Conservation (phyloP, 2,113 vertebrate genomes). For the Coryphaenoides rupestris region DNA sequence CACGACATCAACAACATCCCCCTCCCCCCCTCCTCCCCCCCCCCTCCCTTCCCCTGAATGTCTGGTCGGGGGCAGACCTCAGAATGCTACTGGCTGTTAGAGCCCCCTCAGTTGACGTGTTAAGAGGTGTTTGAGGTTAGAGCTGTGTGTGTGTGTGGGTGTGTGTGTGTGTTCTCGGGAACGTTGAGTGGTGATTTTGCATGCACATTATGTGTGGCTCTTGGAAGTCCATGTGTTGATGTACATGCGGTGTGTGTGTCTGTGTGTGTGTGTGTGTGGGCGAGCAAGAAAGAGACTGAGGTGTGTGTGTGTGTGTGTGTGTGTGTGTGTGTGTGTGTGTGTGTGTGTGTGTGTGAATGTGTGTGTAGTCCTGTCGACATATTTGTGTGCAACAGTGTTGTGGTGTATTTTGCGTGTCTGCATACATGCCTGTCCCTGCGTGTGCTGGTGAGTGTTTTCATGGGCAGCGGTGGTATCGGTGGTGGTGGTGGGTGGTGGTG, state of each 20-base stretch:
- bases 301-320: no score
- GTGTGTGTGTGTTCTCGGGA: slow-evolving; percentile 2
- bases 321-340: no score
- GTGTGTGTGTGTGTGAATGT: neutral
- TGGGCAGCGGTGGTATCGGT: no score
- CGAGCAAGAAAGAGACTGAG: no score
- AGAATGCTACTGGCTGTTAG: slow-evolving; percentile 57
- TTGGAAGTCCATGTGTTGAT: neutral
- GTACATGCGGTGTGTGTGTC: slow-evolving; percentile 5
- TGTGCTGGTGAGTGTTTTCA: no score
- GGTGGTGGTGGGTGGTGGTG: neutral
- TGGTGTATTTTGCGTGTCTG: no score
- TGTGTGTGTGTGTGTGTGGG: slow-evolving; percentile 2
- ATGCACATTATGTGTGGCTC: slow-evolving; percentile 4
- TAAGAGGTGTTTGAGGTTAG: slow-evolving; percentile 64
- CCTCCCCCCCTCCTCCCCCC: slow-evolving; percentile 4
- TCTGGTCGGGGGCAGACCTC: slow-evolving; percentile 51
- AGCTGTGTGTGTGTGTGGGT: neutral
- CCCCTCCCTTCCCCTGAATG: slow-evolving; percentile 35
- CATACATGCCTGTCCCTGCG: no score
- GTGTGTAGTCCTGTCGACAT: neutral
- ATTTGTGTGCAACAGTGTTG: no score
- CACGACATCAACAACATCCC: slow-evolving; percentile 41
- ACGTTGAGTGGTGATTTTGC: neutral
- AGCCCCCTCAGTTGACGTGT: slow-evolving; percentile 49